These are phyloP conservation scores for human (Homo sapiens) DNA, from an alignment of 2,113 vertebrate genomes.

Conservation along the genomic window DNA sequence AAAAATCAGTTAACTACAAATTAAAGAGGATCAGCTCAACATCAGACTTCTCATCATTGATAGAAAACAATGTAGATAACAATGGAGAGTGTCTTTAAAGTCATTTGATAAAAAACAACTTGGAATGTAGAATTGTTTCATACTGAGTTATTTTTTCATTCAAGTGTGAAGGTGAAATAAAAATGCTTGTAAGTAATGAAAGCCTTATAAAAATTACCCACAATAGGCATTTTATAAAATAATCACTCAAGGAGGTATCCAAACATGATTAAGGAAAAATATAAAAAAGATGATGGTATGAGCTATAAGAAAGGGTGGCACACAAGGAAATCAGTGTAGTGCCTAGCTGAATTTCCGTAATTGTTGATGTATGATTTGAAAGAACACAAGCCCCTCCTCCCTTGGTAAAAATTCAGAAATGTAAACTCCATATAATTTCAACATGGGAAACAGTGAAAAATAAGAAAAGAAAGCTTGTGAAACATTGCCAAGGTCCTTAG, in stretches of 20 bases:
- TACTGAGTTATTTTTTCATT: background rate
- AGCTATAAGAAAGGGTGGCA: background rate
- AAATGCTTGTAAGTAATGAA: background rate
- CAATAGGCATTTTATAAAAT: background rate
- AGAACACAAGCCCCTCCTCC: background rate
- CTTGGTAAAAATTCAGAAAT: background rate
- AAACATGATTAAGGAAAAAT: background rate
- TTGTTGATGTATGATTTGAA: background rate
- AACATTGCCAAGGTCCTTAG: background rate
- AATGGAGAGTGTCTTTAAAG: background rate
- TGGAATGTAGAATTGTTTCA: background rate
- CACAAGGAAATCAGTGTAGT: background rate
- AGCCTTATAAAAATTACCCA: background rate
- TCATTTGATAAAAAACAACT: background rate
- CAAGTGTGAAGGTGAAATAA: background rate
- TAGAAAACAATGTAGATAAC: background rate
- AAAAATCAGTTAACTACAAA: background rate
- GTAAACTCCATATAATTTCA: background rate
- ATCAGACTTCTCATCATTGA: background rate
- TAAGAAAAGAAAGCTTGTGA: background rate
- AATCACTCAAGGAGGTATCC: background rate
- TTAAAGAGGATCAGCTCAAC: background rate
- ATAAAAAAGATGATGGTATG: background rate
- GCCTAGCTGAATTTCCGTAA: background rate
- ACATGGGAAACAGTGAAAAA: background rate